Percentiles rank a stretch among this genome's conserved stretches.
Conservation (phyloP, 2,113 vertebrate genomes). For the Salvelinus alpinus region DNA sequence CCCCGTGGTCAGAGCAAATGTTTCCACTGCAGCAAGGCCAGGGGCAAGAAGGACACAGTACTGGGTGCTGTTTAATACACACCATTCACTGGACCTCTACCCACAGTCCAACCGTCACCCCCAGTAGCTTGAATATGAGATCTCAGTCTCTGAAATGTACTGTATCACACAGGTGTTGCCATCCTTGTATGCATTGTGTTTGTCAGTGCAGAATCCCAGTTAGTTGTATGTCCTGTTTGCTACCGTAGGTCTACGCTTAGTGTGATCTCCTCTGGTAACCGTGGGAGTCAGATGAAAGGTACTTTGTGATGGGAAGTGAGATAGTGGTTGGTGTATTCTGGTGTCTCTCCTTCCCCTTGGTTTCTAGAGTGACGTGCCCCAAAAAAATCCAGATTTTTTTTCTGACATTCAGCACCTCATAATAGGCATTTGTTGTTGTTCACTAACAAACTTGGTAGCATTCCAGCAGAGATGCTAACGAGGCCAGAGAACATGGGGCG, state of each 20-base stretch:
- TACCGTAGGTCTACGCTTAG: neutral
- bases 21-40: conserved; percentile 8
- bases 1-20: conserved; percentile 31
- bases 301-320: neutral
- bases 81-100: neutral
- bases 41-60: neutral
- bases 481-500: conserved; percentile 3
- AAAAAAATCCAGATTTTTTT: neutral
- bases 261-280: neutral
- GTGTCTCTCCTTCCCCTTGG: conserved; percentile 2
- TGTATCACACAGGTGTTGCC: neutral
- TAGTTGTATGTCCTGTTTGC: no score
- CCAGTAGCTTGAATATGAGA: no score
- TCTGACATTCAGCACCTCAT: conserved; percentile 8
- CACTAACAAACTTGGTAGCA: conserved; percentile 20
- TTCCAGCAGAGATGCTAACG: conserved; percentile 12
- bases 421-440: conserved; percentile 33
- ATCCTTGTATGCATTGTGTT: no score
- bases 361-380: conserved; percentile 11
- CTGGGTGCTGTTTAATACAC: neutral
- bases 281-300: conserved; percentile 12
- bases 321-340: neutral
- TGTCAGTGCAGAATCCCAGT: neutral
- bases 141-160: neutral
- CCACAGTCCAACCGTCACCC: neutral